Conservation (phyloP, 1,140 invertebrate genomes). For the Saxidomus purpurata region DNA sequence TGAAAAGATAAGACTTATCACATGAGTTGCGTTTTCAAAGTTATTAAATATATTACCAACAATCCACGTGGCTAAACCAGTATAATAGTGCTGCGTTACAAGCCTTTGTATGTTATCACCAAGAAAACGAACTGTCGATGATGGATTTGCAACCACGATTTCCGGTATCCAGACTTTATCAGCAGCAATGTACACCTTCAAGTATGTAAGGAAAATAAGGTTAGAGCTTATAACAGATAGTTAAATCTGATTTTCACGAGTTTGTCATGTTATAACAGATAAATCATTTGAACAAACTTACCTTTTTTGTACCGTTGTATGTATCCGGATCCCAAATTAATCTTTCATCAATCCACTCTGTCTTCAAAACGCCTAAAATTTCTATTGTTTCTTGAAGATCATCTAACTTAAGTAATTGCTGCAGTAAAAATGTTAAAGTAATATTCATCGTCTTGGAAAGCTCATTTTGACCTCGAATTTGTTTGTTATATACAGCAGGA, state of each 20-base stretch:
- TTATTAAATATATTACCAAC: conserved; percentile 1
- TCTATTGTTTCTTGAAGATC: not conserved
- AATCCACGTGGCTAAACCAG: not conserved
- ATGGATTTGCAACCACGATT: not conserved
- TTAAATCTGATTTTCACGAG: too few species aligned
- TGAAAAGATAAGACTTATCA: too few species aligned
- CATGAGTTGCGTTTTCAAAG: too few species aligned
- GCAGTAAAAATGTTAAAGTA: not conserved
- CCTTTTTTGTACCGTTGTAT: not conserved
- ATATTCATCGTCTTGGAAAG: not conserved
- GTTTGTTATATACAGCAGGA: not conserved
- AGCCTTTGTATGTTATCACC: not conserved
- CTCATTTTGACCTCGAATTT: conserved; percentile 29
- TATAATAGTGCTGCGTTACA: not conserved
- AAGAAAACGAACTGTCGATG: not conserved
- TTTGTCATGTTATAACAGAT: too few species aligned
- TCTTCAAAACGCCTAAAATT: not conserved
- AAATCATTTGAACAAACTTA: too few species aligned
- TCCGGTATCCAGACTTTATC: conserved; percentile 18
- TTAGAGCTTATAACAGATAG: not conserved
- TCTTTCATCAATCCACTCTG: conserved; percentile 6
- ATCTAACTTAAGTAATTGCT: not conserved
- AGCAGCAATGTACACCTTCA: not conserved
- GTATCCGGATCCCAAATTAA: not conserved
- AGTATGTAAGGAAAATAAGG: too few species aligned